A percentile compares a stretch with the other conserved stretches of the same genome.
phyloP scores from a whole-genome alignment of 1,140 invertebrate species.

The Eciton burchellii region DNA sequence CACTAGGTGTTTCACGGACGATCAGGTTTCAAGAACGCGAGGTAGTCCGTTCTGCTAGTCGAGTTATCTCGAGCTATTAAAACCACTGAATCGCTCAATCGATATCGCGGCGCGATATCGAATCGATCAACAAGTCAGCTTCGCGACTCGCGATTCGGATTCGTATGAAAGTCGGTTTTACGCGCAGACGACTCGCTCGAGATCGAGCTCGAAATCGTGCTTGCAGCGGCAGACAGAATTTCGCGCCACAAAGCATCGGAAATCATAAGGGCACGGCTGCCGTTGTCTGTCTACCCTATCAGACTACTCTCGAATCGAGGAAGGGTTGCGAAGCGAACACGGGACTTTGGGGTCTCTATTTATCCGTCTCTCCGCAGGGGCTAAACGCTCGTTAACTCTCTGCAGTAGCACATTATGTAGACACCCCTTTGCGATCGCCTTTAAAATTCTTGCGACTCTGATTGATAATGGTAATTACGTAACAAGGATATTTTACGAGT shows the following conservation, averaged over 20 bases:
- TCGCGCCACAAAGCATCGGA: constrained; percentile 61
- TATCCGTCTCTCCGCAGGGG: constrained; percentile 51
- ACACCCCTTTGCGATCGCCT: not conserved
- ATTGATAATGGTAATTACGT: not conserved
- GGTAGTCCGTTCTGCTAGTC: no score
- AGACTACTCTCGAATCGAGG: not conserved
- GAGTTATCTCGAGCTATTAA: not conserved
- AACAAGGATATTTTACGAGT: no score
- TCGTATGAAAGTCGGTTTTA: constrained; percentile 1
- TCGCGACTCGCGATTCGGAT: not conserved
- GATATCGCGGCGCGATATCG: no score
- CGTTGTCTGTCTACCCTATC: constrained; percentile 33
- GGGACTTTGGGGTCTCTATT: constrained; percentile 57
- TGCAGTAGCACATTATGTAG: constrained; percentile 39
- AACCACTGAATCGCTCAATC: no score
- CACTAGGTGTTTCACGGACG: no score
- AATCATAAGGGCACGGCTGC: constrained; percentile 63
- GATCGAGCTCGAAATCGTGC: constrained; percentile 52
- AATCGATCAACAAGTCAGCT: not conserved
- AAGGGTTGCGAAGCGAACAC: not conserved
- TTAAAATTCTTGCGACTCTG: not conserved
- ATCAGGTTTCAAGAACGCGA: no score
- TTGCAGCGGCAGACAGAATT: constrained; percentile 50
- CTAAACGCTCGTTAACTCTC: constrained; percentile 68
- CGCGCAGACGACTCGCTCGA: constrained; percentile 22